These are phyloP conservation scores for Leucoraja erinaceus DNA, from an alignment of 2,113 vertebrate species.

Conservation along the genomic window DNA sequence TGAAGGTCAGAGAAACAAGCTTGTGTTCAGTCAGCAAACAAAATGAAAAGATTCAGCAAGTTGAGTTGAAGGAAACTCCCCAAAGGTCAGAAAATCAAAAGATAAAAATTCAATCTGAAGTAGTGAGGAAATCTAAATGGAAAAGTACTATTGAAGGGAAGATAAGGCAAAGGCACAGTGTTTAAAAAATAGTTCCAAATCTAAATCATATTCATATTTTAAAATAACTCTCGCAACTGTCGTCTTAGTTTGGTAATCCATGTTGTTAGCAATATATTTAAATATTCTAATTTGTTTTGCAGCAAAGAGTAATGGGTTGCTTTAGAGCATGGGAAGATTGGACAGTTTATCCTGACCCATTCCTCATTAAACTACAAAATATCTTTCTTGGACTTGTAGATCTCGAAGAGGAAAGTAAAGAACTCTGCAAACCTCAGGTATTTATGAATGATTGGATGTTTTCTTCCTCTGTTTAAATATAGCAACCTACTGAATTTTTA, in stretches of 20 bases:
- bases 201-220: too few species aligned
- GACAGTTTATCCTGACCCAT: conserved; percentile 97
- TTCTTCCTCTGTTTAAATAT: neutral
- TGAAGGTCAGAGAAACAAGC: neutral
- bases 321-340: conserved; percentile 98
- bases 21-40: neutral
- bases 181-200: too few species aligned
- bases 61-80: neutral
- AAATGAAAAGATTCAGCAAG: neutral
- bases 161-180: too few species aligned
- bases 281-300: conserved; percentile 43
- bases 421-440: conserved; percentile 33
- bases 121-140: neutral
- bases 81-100: neutral
- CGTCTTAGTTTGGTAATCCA: neutral
- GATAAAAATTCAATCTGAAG: neutral
- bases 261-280: neutral
- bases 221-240: too few species aligned
- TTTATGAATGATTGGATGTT: neutral
- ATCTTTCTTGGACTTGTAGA: conserved; percentile 96
- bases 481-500: neutral
- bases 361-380: conserved; percentile 96
- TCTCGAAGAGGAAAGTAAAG: conserved; percentile 80
- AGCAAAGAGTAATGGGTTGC: conserved; percentile 98
- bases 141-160: neutral